These are phyloP conservation scores for Drosophila demipolita DNA, from an alignment of 2,888 invertebrate species.

Conservation along the genomic window DNA sequence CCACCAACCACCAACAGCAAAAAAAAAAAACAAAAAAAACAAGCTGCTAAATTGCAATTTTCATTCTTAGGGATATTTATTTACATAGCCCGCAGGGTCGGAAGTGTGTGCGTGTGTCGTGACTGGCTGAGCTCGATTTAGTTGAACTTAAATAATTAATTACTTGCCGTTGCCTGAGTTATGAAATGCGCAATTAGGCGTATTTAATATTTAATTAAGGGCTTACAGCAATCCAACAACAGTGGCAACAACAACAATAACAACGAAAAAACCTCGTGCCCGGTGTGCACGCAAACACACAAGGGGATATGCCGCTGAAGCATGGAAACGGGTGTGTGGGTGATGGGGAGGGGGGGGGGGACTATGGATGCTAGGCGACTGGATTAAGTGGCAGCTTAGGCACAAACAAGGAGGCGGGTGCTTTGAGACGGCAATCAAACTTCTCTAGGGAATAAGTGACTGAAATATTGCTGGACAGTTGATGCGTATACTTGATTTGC, in stretches of 20 bases:
- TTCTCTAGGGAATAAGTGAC: slow-evolving; percentile 47
- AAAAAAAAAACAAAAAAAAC: no score
- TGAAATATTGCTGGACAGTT: slow-evolving; percentile 57
- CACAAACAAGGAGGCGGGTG: slow-evolving; percentile 40
- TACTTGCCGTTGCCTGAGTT: slow-evolving; percentile 75
- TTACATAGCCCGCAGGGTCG: slow-evolving; percentile 33
- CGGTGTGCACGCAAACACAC: slow-evolving; percentile 51
- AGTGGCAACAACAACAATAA: slow-evolving; percentile 18
- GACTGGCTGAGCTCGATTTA: slow-evolving; percentile 73
- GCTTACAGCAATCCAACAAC: slow-evolving; percentile 55
- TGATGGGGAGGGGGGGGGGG: neutral
- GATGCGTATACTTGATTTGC: slow-evolving; percentile 69
- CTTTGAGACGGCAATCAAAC: slow-evolving; percentile 18
- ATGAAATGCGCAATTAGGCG: slow-evolving; percentile 81
- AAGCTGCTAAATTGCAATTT: slow-evolving; percentile 8
- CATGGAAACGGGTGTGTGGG: neutral
- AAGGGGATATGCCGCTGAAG: slow-evolving; percentile 22
- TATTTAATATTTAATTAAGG: slow-evolving; percentile 81
- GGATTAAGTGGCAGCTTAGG: slow-evolving; percentile 76
- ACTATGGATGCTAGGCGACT: slow-evolving; percentile 57
- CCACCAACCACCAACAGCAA: neutral
- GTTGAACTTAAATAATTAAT: slow-evolving; percentile 81
- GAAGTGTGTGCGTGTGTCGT: slow-evolving; percentile 53
- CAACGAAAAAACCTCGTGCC: slow-evolving; percentile 32
- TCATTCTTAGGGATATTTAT: slow-evolving; percentile 30